Evolutionary conservation across 1,140 invertebrate species (phyloP), one percentile per base, ranked within the genome.

Genomic region (Formica selysi): DNA sequence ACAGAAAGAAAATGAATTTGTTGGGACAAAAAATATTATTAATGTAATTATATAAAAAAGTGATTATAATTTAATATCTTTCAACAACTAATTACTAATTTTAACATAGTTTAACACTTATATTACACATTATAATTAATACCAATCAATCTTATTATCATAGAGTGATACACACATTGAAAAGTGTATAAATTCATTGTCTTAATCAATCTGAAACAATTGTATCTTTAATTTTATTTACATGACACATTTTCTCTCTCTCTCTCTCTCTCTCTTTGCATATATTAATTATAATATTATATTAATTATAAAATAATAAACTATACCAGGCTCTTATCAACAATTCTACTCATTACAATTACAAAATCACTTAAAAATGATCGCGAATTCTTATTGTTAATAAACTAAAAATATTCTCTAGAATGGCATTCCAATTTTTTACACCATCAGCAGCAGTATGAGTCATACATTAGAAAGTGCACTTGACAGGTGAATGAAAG

Each of bases 391-490:
- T 36, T 13, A 22, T 44, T 32, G 29, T n/a, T 29, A 32, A 70
- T 70, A 70, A 80, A 70, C 11, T 70, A 70, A n/a, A 54, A 32
- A 51, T 51, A 51, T 51, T 16, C 13, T 62, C 19, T 22, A 10
- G 62, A 80, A 29, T 38, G 44, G 64, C 64, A 80, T 80, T 80
- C 44, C 32, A 70, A 44, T 19, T 59, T 67, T 71, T 70, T 71
- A 44, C 13, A 38, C 29, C n/a, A 6, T 83, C 68, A 7, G 61
- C 26, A 29, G 26, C 26, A 29, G 54, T 13, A 74, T 83, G 79
- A 73, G 79, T 83, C 79, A 83, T 29, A 36, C 54, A 36, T 83
- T 83, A 73, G 79, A 73, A 83, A 83, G 79, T 73, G 54, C 26
- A 61, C 79, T 74, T 57, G 67, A 44, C 68, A 64, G 41, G 10